Evolutionary conservation across 1,140 invertebrate species (phyloP), one percentile per base, ranked within the genome.

Genomic region (Drosophila oshimai): DNA sequence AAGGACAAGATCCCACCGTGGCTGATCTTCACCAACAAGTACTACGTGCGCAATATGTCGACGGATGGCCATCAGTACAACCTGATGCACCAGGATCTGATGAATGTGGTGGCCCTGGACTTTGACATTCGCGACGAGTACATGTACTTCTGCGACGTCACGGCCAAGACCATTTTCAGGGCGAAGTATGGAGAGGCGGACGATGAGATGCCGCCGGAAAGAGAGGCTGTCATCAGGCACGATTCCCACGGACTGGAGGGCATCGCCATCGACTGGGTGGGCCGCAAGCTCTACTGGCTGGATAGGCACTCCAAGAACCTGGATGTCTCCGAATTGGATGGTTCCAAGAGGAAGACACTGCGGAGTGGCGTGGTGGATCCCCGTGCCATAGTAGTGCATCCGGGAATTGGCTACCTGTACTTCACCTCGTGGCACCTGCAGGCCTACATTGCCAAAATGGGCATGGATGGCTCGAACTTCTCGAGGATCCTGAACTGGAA

Each of bases 21-120:
- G 97, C 90, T 99, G 10, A 93, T 99, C 36, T 99, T 99, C 86
- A 98, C 97, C 5, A 99, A 99, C 86, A 98, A 99, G 84, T 99
- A 99, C 90, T 99, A 99, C 89, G 95, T 99, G 2, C 93, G 98
- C 47, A 99, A 99, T 75, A 96, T 99, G 94, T 97, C 97, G 0
- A 93, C 95, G 0, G 98, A 99, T 90, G 98, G 97, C 0, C 92
- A 93, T 2, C 91, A 94, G 6, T 99, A 99, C 76, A 95, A 95
- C 68, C 92, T 99, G 0, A 94, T 99, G 78, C 97, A 98, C 74
- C 97, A 99, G 91, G 98, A 99, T 87, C 93, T 99, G 0, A 95
- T 98, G 89, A 99, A 99, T 87, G 98, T 99, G 6, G 98, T 99
- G 0, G 97, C 98, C 0, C 92, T 99, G 15, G 98, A 99, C 91